Base-by-base conservation (phyloP, 2,888 invertebrate species). In the Eilema sororculum region DNA sequence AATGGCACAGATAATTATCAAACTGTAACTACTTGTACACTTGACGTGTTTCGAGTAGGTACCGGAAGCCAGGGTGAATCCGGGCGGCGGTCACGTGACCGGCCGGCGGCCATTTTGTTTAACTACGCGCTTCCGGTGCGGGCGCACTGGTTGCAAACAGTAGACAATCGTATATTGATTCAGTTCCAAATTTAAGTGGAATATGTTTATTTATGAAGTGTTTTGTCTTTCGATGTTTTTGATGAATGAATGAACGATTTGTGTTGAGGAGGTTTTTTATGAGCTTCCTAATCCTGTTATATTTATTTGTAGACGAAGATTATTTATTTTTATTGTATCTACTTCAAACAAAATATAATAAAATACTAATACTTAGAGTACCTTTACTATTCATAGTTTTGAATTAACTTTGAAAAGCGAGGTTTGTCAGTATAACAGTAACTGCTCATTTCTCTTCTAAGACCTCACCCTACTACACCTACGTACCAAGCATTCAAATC, bases 11-110 rank as follows among this genome's bases (percentile, higher is more conserved):
- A 90, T 91, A 91, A 93, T 93, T 91, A 93, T 91, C 91, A 65
- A 80, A 68, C 59, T 71, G 72, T 88, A 90, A 92, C 91, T 93
- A 91, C 92, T 92, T 90, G 88, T 89, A 87, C 93, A 94, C 94
- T 94, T 92, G 94, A 93, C 92, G 91, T 91, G 91, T 90, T 91
- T 90, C 86, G 89, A 90, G 88, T n/a, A n/a, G n/a, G n/a, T 87
- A 87, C 92, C 93, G 93, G 94, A 95, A 93, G 90, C 84, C 89
- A 90, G 92, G 93, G 94, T 94, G 95, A 90, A 94, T 94, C 94
- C 93, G 87, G 79, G 72, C 62, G 73, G 84, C 74, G 90, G 93
- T 92, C 93, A 94, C 94, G 94, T 93, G 93, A 93, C 91, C 88
- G 65, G 81, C 75, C 76, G 76, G 82, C 90, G 81, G 93, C 94